A percentile compares a stretch with the other conserved stretches of the same genome.
These are phyloP conservation scores for Actinernus sp. DNA, from an alignment of 92 coral and sea anemone species.

Conservation along the genomic window DNA sequence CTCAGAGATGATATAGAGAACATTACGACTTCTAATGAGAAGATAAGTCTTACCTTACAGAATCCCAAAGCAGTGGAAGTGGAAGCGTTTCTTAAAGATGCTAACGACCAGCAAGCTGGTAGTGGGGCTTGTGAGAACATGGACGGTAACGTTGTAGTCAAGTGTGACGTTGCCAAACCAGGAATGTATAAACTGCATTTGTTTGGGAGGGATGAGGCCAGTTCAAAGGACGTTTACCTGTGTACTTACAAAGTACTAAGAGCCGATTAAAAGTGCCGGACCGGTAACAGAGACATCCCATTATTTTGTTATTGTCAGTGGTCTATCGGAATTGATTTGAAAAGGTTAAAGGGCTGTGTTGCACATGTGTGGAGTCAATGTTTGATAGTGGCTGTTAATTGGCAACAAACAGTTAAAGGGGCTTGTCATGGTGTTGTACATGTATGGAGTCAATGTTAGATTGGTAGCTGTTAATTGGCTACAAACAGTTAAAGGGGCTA, in stretches of 20 bases:
- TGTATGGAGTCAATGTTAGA: too few species aligned
- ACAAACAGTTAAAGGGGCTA: too few species aligned
- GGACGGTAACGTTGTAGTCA: not conserved
- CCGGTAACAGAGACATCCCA: too few species aligned
- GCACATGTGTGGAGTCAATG: too few species aligned
- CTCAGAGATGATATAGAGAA: conserved; percentile 16
- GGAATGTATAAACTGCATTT: not conserved
- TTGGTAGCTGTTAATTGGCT: too few species aligned
- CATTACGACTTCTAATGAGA: conserved; percentile 3
- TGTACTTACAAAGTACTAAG: not conserved
- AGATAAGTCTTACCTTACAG: not conserved
- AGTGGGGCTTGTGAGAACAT: not conserved
- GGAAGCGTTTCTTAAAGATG: not conserved
- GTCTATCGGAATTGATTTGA: too few species aligned
- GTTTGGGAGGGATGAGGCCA: not conserved
- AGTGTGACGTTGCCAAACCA: not conserved
- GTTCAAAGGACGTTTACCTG: not conserved
- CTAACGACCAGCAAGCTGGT: not conserved
- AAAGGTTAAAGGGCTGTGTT: too few species aligned
- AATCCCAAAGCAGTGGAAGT: not conserved
- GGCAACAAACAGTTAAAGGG: too few species aligned
- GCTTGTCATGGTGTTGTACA: too few species aligned
- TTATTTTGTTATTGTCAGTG: too few species aligned
- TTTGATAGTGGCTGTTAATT: too few species aligned
- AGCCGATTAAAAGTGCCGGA: too few species aligned